phyloP scores from a whole-genome alignment of 2,888 invertebrate genomes.

The Microctonus brassicae region DNA sequence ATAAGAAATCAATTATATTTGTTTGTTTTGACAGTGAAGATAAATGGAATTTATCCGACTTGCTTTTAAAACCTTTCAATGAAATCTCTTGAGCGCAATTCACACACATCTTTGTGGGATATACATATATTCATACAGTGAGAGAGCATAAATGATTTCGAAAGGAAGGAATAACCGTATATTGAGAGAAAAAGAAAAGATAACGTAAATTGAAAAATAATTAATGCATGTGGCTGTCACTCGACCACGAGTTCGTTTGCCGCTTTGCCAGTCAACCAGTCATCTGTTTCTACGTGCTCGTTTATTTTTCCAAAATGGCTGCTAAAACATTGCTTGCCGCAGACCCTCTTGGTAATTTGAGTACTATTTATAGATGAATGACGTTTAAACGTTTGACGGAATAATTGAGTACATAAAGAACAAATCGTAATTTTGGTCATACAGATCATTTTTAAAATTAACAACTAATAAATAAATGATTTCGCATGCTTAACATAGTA shows the following conservation, averaged over 20 bases:
- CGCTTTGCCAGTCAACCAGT: constrained; percentile 53
- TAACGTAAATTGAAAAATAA: constrained; percentile 68
- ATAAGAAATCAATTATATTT: too few species aligned
- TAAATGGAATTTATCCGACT: too few species aligned
- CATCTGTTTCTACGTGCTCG: constrained; percentile 63
- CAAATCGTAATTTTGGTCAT: background rate
- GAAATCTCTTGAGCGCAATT: too few species aligned
- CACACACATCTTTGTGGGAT: too few species aligned
- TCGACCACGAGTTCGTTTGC: constrained; percentile 60
- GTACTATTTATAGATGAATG: constrained; percentile 61
- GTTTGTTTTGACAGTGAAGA: too few species aligned
- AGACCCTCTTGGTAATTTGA: constrained; percentile 60
- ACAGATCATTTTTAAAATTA: background rate
- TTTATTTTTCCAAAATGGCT: constrained; percentile 69
- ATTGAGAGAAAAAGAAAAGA: constrained; percentile 59
- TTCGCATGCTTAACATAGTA: too few species aligned
- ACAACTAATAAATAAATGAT: background rate
- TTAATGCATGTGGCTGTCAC: constrained; percentile 64
- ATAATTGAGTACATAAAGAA: constrained; percentile 43
- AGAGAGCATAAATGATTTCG: too few species aligned
- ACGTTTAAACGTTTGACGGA: constrained; percentile 49
- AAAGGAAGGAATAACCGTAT: constrained; percentile 25
- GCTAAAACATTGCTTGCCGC: constrained; percentile 62
- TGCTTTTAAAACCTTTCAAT: too few species aligned
- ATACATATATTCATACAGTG: background rate